These are phyloP conservation scores for Empidonax traillii DNA, from an alignment of 2,113 vertebrate genomes.

Conservation along the genomic window DNA sequence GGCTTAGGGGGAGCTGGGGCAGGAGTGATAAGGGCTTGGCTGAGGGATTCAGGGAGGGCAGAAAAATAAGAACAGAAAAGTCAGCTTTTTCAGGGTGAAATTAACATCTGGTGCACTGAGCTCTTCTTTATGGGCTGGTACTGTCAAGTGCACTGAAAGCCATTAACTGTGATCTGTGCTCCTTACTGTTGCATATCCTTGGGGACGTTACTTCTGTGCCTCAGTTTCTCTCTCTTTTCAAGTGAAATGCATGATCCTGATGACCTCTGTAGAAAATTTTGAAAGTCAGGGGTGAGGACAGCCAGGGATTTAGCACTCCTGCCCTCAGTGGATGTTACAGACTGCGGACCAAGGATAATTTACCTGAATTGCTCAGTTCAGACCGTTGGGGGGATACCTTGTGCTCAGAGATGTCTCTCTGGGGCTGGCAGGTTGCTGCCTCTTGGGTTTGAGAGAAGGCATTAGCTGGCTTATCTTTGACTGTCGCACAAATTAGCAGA, in stretches of 20 bases:
- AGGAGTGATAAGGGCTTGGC: not conserved
- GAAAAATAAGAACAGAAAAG: not conserved
- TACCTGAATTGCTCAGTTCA: not conserved
- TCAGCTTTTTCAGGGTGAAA: not conserved
- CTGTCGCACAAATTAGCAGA: not conserved
- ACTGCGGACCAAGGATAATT: not conserved
- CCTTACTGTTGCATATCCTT: not conserved
- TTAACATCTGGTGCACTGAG: not conserved
- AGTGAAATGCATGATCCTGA: not conserved
- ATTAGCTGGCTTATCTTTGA: not conserved
- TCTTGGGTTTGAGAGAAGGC: not conserved
- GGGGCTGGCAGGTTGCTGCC: not conserved
- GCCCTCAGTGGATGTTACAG: not conserved
- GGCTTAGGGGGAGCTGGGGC: not conserved
- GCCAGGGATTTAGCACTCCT: not conserved
- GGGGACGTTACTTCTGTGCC: rapidly evolving
- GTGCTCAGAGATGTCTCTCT: not conserved
- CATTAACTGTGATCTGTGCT: not conserved
- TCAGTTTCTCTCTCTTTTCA: not conserved
- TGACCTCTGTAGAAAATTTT: not conserved
- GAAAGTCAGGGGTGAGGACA: not conserved
- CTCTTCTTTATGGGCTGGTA: not conserved
- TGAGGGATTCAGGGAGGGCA: not conserved
- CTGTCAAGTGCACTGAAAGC: not conserved
- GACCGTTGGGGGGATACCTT: not conserved